Evolutionary conservation across 2,797 vertebrate species (phyloP), one percentile per base, ranked within the genome.

Genomic region (Sciaenops ocellatus): DNA sequence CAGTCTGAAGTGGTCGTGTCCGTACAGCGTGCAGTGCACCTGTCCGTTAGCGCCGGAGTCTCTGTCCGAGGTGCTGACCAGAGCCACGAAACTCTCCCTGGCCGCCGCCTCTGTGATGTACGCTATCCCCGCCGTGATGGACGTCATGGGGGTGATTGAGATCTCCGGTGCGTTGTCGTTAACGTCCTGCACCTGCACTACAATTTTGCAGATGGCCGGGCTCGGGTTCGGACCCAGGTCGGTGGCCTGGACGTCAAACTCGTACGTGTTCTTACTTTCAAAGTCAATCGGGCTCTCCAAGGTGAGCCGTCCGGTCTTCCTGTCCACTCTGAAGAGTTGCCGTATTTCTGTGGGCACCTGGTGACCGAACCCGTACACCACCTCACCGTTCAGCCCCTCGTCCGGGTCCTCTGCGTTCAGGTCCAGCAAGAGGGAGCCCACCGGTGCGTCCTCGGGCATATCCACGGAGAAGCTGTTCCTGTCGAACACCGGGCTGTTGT

Each of bases 151-250:
- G 0, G 97, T 98, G 88, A 99, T 96, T 82, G 96, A 96, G 89
- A 98, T 97, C 89, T 96, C 96, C 0, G 98, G 97, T 0, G 97
- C 97, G 0, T 99, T 98, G 92, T 99, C 98, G 0, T 99, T 98
- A 38, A 98, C 97, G n/a, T 99, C 98, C 20, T 96, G 94, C 50
- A 99, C 95, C 90, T 97, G 97, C 70, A 98, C 96, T 0, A 98
- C 84, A 0, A 99, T 95, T 0, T 97, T 98, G 83, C 98, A 98
- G 61, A 95, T 94, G 78, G 97, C 95, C 0, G 96, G 92, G 2
- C 94, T 95, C 3, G 97, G 97, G 84, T 96, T 97, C 50, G 96
- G 94, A 20, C 97, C 97, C 4, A 96, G 86, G 83, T 98, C 97
- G 42, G 94, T 95, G 52, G 97, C 97, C 54, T 96, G 96, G 28